These are phyloP conservation scores for Pentamera pediparva DNA, from an alignment of 53 echinoderm and acorn worm species.

Conservation along the genomic window DNA sequence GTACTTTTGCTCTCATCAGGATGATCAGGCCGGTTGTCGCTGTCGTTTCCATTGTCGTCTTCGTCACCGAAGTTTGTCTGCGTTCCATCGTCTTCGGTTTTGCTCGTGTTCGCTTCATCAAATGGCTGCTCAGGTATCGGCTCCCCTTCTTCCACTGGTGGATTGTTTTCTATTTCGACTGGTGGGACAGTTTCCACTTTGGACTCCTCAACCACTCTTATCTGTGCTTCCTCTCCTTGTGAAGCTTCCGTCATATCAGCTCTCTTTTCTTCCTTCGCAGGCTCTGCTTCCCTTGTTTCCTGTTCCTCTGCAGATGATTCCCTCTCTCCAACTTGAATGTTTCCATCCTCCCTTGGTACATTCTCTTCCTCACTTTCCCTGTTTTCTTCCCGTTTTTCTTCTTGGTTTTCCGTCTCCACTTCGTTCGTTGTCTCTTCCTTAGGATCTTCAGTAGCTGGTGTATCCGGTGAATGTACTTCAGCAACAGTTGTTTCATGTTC, in stretches of 20 bases:
- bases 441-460: background rate
- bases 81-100: background rate
- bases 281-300: background rate
- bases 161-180: background rate
- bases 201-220: background rate
- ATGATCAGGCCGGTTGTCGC: no score
- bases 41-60: no score
- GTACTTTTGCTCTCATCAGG: no score
- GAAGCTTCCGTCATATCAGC: background rate
- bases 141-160: background rate
- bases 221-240: background rate
- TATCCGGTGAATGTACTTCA: background rate
- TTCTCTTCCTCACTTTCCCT: constrained; percentile 5
- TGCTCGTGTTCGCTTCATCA: no score
- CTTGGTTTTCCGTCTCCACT: background rate
- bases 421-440: background rate
- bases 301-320: background rate
- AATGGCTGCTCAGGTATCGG: no score
- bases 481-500: background rate
- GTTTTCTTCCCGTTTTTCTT: background rate
- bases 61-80: background rate
- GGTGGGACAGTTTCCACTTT: background rate
- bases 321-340: background rate
- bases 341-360: background rate
- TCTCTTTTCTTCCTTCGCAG: background rate